These are phyloP conservation scores for Athripsodes cinereus DNA, from an alignment of 2,888 invertebrate species.

Conservation along the genomic window DNA sequence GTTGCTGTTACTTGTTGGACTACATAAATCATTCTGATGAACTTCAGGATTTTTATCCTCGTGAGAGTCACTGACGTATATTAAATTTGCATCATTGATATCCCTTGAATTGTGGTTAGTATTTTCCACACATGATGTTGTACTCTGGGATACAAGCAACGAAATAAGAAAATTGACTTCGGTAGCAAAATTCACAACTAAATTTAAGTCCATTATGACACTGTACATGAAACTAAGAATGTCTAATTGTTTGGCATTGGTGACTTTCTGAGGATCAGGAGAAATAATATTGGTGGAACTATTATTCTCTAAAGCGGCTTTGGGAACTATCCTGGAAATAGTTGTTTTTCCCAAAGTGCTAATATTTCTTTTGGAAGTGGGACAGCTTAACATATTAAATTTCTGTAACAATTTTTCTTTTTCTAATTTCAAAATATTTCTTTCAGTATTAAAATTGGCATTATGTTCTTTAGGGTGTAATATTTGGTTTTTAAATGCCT, in stretches of 20 bases:
- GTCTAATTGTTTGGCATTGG: constrained; percentile 37
- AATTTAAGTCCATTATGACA: constrained; percentile 51
- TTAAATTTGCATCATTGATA: too few species aligned
- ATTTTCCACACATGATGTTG: constrained; percentile 3
- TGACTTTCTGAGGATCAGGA: constrained; percentile 10
- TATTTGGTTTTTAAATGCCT: constrained; percentile 39
- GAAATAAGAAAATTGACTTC: constrained; percentile 67
- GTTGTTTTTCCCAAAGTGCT: background rate
- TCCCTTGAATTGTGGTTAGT: background rate
- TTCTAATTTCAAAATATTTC: constrained; percentile 43
- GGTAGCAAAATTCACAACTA: constrained; percentile 58
- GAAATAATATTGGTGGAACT: background rate
- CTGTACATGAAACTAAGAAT: constrained; percentile 53
- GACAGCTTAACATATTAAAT: constrained; percentile 41
- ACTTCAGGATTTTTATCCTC: too few species aligned
- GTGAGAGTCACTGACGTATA: too few species aligned
- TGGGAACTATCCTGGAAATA: background rate
- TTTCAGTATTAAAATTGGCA: constrained; percentile 39
- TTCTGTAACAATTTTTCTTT: constrained; percentile 45
- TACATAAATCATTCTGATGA: too few species aligned
- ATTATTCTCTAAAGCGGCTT: background rate
- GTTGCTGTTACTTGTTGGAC: too few species aligned
- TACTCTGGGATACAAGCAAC: constrained; percentile 52
- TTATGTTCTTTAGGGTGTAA: constrained; percentile 37
- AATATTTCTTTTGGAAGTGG: background rate